Evolutionary conservation across 2,888 invertebrate genomes (phyloP), one percentile per base, ranked within the genome.

Genomic region (Lacanobia oleracea): DNA sequence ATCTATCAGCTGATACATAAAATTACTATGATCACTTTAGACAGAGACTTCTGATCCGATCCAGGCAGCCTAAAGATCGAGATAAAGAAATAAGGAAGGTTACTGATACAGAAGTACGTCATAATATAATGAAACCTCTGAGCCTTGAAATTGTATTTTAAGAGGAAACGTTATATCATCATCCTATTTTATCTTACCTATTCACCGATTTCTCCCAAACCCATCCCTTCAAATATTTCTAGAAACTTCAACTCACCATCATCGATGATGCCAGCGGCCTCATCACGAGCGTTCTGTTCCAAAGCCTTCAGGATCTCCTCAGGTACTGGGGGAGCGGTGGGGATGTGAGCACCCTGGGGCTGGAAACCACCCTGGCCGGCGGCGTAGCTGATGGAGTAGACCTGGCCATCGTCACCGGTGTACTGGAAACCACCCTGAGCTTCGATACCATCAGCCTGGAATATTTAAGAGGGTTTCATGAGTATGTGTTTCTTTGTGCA

Each of bases 351-450:
- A 0, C 97, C 97, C 81, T 95, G 94, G 64, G 97, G 95, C 85
- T 94, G 94, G 93, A 96, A 97, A 6, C 97, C 97, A 77, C 93
- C 96, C 87, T 96, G 96, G 57, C 97, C 97, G 4, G 97, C 96
- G 0, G 94, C 92, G 90, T 97, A 97, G 85, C 93, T 94, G 82
- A 97, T 90, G 72, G 96, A 91, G 92, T 96, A 96, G 67, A 96
- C 86, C 84, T 96, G 96, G 2, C 97, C 97, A 71, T 97, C 97
- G 6, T 97, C 97, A 73, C 97, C 96, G 57, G 96, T 96, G 93
- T 97, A 97, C 23, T 96, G 96, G 94, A 94, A 97, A 1, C 96
- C 95, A 37, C 97, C 97, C 78, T 96, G 96, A 40, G 97, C 96
- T 81, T 96, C 93, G 74, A 95, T 95, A 37, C 95, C 95, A 71